Evolutionary conservation across 2,888 invertebrate genomes (phyloP), one percentile per base, ranked within the genome.

Genomic region (Melitaea athalia): DNA sequence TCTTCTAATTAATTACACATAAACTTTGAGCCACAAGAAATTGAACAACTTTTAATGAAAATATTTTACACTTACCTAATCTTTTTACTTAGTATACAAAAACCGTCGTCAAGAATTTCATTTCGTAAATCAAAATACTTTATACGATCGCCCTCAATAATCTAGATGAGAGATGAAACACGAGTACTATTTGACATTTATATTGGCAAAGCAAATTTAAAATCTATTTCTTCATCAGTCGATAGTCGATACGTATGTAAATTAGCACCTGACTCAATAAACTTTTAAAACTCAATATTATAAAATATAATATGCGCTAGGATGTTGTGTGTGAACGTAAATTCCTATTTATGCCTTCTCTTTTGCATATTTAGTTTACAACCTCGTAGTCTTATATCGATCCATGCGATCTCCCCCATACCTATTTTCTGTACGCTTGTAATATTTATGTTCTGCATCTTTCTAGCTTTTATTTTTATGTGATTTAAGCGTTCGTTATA

Each of bases 361-460:
- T 76, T 81, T 79, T 79, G 77, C 80, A 81, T 77, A 81, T 63
- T 71, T 77, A 79, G 76, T 79, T 79, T 80, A 79, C 78, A 77
- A 78, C 79, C 76, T 81, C 77, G 74, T 76, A 65, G 74, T 71
- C 49, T 73, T 69, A 74, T 86, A 88, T 87, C 86, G 72, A 75
- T 78, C 78, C 78, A 82, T 83, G 85, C 82, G 78, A 88, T 88
- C 87, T 84, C 76, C 78, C 73, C 79, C 71, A 79, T 81, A 80
- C 79, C 80, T 85, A 84, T 84, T 83, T 84, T 85, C 84, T 84
- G 81, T 78, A 80, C 78, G 77, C 72, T 72, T 55, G 73, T 76
- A 74, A 78, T 81, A 77, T 80, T 79, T 78, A 80, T 79, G 72
- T 72, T 72, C 68, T 73, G 72, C 70, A 70, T 68, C 73, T 75